phyloP scores from a whole-genome alignment of 2,113 vertebrate species.

The Ptychochromis oligacanthus region DNA sequence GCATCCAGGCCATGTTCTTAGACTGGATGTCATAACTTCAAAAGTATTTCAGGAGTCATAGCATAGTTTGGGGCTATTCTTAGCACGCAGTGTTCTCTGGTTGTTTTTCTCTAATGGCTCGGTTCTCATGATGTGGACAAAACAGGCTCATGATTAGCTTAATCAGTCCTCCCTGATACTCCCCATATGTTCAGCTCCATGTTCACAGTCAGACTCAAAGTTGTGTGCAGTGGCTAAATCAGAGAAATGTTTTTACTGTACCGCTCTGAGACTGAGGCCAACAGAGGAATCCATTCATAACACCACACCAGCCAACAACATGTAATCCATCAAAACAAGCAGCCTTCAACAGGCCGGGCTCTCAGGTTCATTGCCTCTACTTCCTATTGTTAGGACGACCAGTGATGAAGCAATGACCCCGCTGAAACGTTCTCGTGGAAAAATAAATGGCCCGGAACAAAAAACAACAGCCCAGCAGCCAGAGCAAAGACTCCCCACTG shows the following conservation, averaged over 20 bases:
- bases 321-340: not conserved
- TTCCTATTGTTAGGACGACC: constrained; percentile 32
- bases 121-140: not conserved
- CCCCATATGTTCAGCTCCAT: not conserved
- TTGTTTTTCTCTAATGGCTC: not conserved
- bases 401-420: constrained; percentile 29
- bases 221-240: not conserved
- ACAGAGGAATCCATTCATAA: not conserved
- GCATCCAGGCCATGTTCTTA: not conserved
- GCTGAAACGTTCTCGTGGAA: constrained; percentile 15
- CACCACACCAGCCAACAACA: not conserved
- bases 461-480: constrained; percentile 36
- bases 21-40: not conserved
- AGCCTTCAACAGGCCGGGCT: not conserved
- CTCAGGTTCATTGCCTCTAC: constrained; percentile 53
- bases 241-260: not conserved
- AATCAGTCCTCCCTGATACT: not conserved
- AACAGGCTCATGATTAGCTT: not conserved
- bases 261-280: not conserved
- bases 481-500: constrained; percentile 30
- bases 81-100: constrained; percentile 13
- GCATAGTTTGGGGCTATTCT: constrained; percentile 32
- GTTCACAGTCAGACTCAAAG: not conserved
- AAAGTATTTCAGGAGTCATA: not conserved
- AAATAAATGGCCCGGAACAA: constrained; percentile 31